These are phyloP conservation scores for Anthoscopus minutus DNA, from an alignment of 2,113 vertebrate genomes.

Conservation along the genomic window DNA sequence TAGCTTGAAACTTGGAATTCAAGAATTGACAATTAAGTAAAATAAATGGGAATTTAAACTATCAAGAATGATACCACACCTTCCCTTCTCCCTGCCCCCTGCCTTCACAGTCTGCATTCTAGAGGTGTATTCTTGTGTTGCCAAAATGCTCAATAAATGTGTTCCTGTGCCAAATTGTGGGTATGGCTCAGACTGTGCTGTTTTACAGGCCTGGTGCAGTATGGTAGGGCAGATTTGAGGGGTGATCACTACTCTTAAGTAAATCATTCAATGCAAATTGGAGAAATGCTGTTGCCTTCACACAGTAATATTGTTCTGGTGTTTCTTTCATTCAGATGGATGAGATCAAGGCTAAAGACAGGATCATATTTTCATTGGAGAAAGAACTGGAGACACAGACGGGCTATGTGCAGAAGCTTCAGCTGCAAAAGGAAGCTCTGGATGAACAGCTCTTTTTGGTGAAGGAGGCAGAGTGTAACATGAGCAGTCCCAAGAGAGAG, in stretches of 20 bases:
- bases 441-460: slow-evolving; percentile 97
- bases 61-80: neutral
- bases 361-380: slow-evolving; percentile 93
- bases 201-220: neutral
- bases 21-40: neutral
- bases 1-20: neutral
- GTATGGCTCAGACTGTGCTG: neutral
- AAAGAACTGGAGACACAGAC: slow-evolving; percentile 90
- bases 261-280: neutral
- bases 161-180: neutral
- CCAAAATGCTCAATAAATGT: neutral
- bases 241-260: neutral
- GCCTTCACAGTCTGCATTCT: neutral
- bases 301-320: neutral
- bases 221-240: neutral
- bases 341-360: slow-evolving; percentile 96
- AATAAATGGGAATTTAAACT: neutral
- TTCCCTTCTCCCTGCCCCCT: no score
- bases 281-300: neutral
- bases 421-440: slow-evolving; percentile 94
- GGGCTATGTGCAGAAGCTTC: slow-evolving; percentile 90
- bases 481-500: slow-evolving; percentile 96
- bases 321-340: slow-evolving; percentile 84
- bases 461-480: slow-evolving; percentile 93
- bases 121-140: neutral